These are phyloP conservation scores for Drosophila repleta DNA, from an alignment of 1,140 invertebrate genomes.

Conservation along the genomic window DNA sequence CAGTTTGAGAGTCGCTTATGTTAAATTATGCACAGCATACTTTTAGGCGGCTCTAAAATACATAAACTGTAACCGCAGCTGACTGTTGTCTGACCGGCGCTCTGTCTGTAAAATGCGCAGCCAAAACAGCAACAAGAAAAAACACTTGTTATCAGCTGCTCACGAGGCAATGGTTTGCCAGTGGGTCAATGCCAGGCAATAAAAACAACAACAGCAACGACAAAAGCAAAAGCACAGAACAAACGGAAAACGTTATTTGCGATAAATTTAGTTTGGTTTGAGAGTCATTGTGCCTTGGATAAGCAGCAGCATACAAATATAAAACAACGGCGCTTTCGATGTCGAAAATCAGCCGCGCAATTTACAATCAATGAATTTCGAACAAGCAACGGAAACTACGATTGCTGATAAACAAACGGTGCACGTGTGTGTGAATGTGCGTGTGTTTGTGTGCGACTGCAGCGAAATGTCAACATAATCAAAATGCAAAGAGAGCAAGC, in stretches of 20 bases:
- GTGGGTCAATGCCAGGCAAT: constrained; percentile 66
- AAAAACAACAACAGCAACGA: constrained; percentile 6
- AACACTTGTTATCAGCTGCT: constrained; percentile 39
- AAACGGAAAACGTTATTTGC: constrained; percentile 17
- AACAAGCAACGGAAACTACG: constrained; percentile 48
- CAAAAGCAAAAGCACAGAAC: constrained; percentile 7
- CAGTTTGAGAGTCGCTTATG: neutral
- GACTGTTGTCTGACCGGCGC: neutral
- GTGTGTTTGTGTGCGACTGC: constrained; percentile 39
- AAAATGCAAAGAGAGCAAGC: constrained; percentile 12
- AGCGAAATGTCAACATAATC: constrained; percentile 65
- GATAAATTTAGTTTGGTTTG: constrained; percentile 31
- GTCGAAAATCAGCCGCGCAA: constrained; percentile 38
- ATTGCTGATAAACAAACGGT: constrained; percentile 35
- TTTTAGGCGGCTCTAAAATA: constrained; percentile 40
- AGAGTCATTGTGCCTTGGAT: constrained; percentile 28
- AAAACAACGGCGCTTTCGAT: constrained; percentile 20
- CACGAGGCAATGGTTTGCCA: constrained; percentile 32
- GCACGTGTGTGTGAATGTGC: constrained; percentile 5
- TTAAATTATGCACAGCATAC: constrained; percentile 32
- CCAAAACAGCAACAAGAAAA: constrained; percentile 17
- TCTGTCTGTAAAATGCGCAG: constrained; percentile 6
- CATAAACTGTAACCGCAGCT: no score
- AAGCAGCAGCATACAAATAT: constrained; percentile 4
- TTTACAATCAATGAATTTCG: constrained; percentile 58